A percentile compares a stretch with the other conserved stretches of the same genome.
Conservation (phyloP, 2,113 vertebrate genomes). For the Myocastor coypus region DNA sequence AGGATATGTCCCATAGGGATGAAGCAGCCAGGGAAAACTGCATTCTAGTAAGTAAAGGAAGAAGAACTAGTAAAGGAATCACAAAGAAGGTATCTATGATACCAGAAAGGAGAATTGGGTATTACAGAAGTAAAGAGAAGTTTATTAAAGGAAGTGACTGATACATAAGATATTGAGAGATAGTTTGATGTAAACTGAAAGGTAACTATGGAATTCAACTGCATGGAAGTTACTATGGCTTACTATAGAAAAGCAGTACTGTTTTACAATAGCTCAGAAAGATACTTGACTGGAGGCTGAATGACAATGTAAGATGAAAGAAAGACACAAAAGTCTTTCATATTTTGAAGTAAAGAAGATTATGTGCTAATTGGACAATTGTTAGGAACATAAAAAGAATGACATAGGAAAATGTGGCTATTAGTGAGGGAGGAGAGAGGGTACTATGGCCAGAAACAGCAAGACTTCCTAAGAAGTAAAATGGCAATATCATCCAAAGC, state of each 20-base stretch:
- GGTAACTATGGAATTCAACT: not conserved
- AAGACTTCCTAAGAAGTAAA: constrained; percentile 14
- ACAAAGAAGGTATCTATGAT: not conserved
- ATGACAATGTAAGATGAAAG: not conserved
- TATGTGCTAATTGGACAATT: not conserved
- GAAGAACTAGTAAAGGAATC: not conserved
- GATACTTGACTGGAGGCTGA: not conserved
- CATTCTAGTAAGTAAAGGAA: not conserved
- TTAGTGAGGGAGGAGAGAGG: not conserved
- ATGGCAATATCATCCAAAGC: not conserved
- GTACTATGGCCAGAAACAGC: not conserved
- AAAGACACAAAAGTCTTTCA: constrained; percentile 21
- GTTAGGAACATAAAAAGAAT: not conserved
- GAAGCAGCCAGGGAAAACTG: not conserved
- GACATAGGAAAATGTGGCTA: not conserved
- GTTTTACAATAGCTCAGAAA: not conserved
- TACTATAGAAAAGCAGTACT: not conserved
- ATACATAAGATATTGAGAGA: not conserved
- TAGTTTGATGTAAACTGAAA: not conserved
- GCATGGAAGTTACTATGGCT: not conserved
- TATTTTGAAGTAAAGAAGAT: not conserved
- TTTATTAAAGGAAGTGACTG: not conserved
- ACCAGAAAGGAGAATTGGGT: not conserved
- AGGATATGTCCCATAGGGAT: not conserved
- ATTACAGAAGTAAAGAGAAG: not conserved